These are phyloP conservation scores for Meles meles DNA, from an alignment of 2,113 vertebrate genomes.

Conservation along the genomic window DNA sequence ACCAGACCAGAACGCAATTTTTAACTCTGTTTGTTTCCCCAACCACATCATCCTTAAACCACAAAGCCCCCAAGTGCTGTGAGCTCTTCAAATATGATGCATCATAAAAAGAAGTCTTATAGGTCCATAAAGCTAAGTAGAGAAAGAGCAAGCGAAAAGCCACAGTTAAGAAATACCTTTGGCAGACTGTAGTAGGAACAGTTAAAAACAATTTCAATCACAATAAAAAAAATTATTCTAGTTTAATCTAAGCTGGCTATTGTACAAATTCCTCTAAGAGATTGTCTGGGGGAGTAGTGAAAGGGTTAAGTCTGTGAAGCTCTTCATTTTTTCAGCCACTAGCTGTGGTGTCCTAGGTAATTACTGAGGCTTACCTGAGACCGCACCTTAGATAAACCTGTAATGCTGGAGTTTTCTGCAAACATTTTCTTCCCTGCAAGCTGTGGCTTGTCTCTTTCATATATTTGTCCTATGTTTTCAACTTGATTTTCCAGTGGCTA, in stretches of 20 bases:
- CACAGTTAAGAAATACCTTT: background rate
- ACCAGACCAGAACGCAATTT: background rate
- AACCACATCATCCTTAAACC: background rate
- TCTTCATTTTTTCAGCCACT: constrained; percentile 82
- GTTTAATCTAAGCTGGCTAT: background rate
- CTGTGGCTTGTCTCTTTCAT: constrained; percentile 88
- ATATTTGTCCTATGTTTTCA: constrained; percentile 84
- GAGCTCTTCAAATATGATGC: background rate
- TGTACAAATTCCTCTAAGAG: background rate
- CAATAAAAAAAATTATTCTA: constrained; percentile 2
- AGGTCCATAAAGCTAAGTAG: background rate
- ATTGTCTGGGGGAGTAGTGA: constrained; percentile 35
- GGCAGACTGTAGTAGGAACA: background rate
- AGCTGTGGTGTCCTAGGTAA: constrained; percentile 88
- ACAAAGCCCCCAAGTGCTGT: background rate
- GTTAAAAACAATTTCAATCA: background rate
- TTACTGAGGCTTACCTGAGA: constrained; percentile 90
- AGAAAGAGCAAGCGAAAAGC: background rate
- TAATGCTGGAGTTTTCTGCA: constrained; percentile 92
- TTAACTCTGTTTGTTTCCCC: background rate
- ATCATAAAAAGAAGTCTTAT: background rate
- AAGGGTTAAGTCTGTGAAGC: constrained; percentile 82
- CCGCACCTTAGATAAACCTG: constrained; percentile 99
- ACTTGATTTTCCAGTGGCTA: constrained; percentile 81
- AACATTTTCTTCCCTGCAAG: constrained; percentile 93